Conservation (phyloP, 1,140 invertebrate species). For the Drosophila pandora region DNA sequence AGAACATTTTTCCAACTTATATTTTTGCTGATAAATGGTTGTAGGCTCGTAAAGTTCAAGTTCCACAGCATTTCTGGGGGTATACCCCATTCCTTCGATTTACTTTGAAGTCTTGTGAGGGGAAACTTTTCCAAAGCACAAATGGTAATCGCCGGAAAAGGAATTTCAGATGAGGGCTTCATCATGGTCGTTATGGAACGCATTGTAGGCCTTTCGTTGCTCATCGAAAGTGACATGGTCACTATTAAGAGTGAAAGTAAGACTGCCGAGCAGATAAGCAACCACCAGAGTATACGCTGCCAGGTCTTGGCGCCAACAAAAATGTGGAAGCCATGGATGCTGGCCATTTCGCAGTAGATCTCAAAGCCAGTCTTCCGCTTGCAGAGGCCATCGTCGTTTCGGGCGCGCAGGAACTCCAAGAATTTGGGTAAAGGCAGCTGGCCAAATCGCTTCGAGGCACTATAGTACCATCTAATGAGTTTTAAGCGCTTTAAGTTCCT, state of each 20-base stretch:
- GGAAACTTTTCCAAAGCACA: constrained; percentile 84
- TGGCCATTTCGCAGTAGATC: constrained; percentile 84
- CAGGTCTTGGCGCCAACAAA: constrained; percentile 68
- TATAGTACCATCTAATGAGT: constrained; percentile 25
- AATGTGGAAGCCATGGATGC: constrained; percentile 78
- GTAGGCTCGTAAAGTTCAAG: constrained; percentile 2
- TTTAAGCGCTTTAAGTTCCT: constrained; percentile 36
- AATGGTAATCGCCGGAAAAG: constrained; percentile 88
- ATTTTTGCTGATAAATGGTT: not conserved
- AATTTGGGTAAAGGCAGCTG: constrained; percentile 54
- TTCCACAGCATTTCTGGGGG: constrained; percentile 4
- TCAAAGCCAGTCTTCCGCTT: constrained; percentile 73
- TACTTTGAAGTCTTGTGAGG: not conserved
- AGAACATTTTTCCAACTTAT: constrained; percentile 60
- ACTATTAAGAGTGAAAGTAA: constrained; percentile 81
- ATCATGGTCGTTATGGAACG: constrained; percentile 87
- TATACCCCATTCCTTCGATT: constrained; percentile 16
- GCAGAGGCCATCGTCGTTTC: constrained; percentile 70
- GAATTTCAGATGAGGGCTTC: constrained; percentile 80
- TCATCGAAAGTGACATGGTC: constrained; percentile 81
- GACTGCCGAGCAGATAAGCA: constrained; percentile 82
- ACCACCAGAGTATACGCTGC: constrained; percentile 84
- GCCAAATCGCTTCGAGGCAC: constrained; percentile 16
- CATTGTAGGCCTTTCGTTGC: constrained; percentile 77
- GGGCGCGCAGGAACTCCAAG: constrained; percentile 58